A percentile compares a stretch with the other conserved stretches of the same genome.
Evolutionary conservation across 2,113 vertebrate species (phyloP).

Genomic region (Thymallus thymallus): DNA sequence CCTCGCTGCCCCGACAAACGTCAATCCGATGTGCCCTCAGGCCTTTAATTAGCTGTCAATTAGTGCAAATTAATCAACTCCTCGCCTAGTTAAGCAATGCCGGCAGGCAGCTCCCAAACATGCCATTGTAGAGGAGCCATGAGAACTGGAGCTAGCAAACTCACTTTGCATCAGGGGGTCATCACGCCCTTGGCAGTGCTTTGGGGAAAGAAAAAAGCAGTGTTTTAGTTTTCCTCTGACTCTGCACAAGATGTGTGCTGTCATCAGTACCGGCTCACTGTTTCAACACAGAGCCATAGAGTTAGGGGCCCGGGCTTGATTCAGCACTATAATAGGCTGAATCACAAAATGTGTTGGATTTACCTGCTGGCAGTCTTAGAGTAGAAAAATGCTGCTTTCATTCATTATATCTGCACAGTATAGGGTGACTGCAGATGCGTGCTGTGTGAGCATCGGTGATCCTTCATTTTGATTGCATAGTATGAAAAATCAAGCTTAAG

Average conservation of each 20-base stretch:
- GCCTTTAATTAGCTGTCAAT: slow-evolving; percentile 99
- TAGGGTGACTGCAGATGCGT: slow-evolving; percentile 45
- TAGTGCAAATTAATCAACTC: slow-evolving; percentile 99
- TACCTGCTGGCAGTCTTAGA: slow-evolving; percentile 12
- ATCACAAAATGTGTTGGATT: slow-evolving; percentile 1
- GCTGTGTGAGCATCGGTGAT: slow-evolving; percentile 38
- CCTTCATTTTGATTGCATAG: slow-evolving; percentile 58
- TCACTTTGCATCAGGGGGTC: slow-evolving; percentile 77
- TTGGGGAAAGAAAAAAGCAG: slow-evolving; percentile 25
- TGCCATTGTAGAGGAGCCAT: slow-evolving; percentile 85
- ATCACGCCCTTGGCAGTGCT: slow-evolving; percentile 63
- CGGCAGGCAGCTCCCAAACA: slow-evolving; percentile 91
- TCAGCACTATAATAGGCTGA: slow-evolving; percentile 6
- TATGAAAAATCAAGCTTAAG: slow-evolving; percentile 28
- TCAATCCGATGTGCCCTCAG: slow-evolving; percentile 91
- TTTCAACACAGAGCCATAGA: neutral
- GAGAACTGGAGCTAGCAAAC: slow-evolving; percentile 91
- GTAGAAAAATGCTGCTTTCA: slow-evolving; percentile 34
- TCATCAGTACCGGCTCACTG: slow-evolving; percentile 15
- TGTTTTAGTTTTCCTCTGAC: slow-evolving; percentile 49
- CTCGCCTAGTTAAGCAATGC: slow-evolving; percentile 98
- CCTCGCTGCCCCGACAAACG: slow-evolving; percentile 82
- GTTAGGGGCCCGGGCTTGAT: slow-evolving; percentile 5
- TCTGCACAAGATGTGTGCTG: slow-evolving; percentile 58
- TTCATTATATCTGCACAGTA: slow-evolving; percentile 38